Percentiles rank a stretch among this genome's conserved stretches.
phyloP scores from a whole-genome alignment of 92 coral and sea anemone species.

The Heliopora coerulea region DNA sequence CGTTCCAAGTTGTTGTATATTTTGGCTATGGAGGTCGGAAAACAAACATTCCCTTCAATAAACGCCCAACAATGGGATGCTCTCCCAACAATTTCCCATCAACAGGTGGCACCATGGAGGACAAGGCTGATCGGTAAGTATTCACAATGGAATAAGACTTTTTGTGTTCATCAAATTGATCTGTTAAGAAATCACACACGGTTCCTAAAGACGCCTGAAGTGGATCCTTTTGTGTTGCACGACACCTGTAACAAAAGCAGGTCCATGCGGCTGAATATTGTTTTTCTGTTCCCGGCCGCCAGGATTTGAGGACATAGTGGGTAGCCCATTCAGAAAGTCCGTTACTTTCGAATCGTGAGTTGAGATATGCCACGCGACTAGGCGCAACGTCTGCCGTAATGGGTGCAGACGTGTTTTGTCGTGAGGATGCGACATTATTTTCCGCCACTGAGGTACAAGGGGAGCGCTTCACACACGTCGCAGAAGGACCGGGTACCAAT shows the following conservation, averaged over 20 bases:
- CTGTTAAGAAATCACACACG: slow-evolving; percentile 12
- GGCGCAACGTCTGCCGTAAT: slow-evolving; percentile 47
- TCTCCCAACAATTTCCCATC: neutral
- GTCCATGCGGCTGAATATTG: slow-evolving; percentile 51
- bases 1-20: no score
- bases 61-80: neutral
- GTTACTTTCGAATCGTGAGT: slow-evolving; percentile 42
- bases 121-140: slow-evolving; percentile 11
- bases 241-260: slow-evolving; percentile 55
- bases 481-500: slow-evolving; percentile 53
- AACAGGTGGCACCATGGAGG: neutral
- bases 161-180: slow-evolving; percentile 5
- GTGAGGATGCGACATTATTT: slow-evolving; percentile 43
- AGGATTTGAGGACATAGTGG: slow-evolving; percentile 49
- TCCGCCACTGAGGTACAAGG: slow-evolving; percentile 45
- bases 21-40: no score
- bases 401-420: slow-evolving; percentile 55
- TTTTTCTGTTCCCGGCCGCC: slow-evolving; percentile 42
- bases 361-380: slow-evolving; percentile 53
- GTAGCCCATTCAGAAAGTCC: slow-evolving; percentile 50
- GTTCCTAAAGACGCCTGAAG: slow-evolving; percentile 37
- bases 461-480: slow-evolving; percentile 33
- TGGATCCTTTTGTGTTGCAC: slow-evolving; percentile 54
- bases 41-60: no score
- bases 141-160: slow-evolving; percentile 6